Percentiles rank a stretch among this genome's conserved stretches.
Evolutionary conservation across 2,113 vertebrate genomes (phyloP).

Genomic region (Psephotus haematonotus): DNA sequence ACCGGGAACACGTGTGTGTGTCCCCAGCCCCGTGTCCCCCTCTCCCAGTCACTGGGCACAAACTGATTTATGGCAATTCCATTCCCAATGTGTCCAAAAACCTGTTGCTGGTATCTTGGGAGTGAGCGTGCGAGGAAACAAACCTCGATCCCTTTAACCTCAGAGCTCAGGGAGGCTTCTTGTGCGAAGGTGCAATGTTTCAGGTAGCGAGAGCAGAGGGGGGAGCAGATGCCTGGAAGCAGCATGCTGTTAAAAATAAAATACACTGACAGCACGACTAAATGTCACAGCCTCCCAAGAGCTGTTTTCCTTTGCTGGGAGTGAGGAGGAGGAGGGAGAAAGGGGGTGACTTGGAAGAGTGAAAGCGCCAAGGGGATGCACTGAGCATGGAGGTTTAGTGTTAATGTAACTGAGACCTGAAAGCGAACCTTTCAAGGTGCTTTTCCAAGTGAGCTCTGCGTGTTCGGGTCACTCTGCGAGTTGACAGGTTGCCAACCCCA

Average conservation of each 20-base stretch:
- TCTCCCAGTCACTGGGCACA: rapidly evolving
- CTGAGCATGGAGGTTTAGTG: conserved; percentile 1
- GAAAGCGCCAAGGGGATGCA: background rate
- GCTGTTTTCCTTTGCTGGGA: background rate
- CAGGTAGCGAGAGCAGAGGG: background rate
- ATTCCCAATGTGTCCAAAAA: rapidly evolving
- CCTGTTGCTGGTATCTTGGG: background rate
- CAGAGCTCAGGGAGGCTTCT: background rate
- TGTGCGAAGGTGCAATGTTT: background rate
- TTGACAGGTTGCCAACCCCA: background rate
- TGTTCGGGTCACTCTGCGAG: background rate
- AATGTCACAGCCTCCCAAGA: background rate
- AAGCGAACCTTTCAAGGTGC: background rate
- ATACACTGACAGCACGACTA: background rate
- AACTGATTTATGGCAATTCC: rapidly evolving
- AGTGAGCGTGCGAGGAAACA: background rate
- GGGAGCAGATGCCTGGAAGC: background rate
- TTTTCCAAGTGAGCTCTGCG: background rate
- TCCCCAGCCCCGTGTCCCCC: rapidly evolving
- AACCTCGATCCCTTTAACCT: background rate
- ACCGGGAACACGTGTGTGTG: rapidly evolving
- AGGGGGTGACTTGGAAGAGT: background rate
- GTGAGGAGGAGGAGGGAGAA: background rate
- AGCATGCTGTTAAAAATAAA: background rate
- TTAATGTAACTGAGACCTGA: background rate